phyloP scores from a whole-genome alignment of 2,113 vertebrate genomes.

The Glaucidium brasilianum region DNA sequence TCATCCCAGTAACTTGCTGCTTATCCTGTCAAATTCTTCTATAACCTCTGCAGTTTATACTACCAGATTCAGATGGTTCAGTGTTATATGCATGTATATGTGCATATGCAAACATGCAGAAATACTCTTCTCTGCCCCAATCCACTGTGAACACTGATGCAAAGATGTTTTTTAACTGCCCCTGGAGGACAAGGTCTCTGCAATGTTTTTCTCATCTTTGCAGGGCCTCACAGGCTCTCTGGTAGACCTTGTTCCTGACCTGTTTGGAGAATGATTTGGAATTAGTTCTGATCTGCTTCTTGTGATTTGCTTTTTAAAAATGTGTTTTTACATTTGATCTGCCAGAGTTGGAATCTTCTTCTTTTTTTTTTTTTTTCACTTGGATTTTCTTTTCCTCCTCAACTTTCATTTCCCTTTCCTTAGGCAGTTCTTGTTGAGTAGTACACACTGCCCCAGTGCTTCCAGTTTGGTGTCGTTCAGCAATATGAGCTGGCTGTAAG shows the following conservation, averaged over 20 bases:
- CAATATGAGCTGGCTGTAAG: not conserved
- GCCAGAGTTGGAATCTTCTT: not conserved
- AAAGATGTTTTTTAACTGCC: not conserved
- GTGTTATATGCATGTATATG: not conserved
- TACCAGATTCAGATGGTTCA: not conserved
- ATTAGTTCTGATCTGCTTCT: not conserved
- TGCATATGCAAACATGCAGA: not conserved
- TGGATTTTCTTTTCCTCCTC: not conserved
- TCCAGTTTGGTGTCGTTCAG: not conserved
- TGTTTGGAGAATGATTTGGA: not conserved
- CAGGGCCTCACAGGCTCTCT: not conserved
- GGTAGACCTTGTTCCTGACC: not conserved
- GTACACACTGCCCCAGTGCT: not conserved
- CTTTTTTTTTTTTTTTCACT: not conserved
- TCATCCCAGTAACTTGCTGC: not conserved
- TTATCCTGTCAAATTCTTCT: not conserved
- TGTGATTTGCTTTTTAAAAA: not conserved
- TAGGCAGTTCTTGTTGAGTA: not conserved
- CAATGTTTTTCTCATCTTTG: rapidly evolving
- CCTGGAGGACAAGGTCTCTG: not conserved
- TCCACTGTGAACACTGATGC: no score
- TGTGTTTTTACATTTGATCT: not conserved
- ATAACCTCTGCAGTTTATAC: not conserved
- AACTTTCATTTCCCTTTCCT: not conserved
- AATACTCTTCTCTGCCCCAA: not conserved